Evolutionary conservation across 2,888 invertebrate genomes (phyloP), one percentile per base, ranked within the genome.

Genomic region (Magallana nippona): DNA sequence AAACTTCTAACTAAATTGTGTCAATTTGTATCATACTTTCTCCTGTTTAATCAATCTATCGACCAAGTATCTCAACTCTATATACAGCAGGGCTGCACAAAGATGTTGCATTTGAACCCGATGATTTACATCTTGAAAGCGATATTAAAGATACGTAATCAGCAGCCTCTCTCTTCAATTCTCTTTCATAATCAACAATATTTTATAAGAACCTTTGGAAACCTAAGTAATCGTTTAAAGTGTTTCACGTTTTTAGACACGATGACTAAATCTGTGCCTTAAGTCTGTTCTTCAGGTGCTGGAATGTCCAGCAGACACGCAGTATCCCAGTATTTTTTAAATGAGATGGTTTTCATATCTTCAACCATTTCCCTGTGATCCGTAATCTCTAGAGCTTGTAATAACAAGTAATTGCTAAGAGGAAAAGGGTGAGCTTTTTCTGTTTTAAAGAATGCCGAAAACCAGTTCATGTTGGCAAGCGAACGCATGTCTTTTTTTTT

Each of bases 181-280:
- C 71, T n/a, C 13, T 10, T 79, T 79, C 79, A 27, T 11, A 79
- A 27, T 57, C 57, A 22, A 55, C 79, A 55, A 79, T 22, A 27
- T 19, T 2, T 11, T 19, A 11, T 17, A 8, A 58, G 57, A 19
- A 79, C 57, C 13, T 27, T 22, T 10, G 58, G 57, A 56, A 79
- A 79, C 11, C 79, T 19, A 15, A 57, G 8, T 10, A 79, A 19
- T 15, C 79, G 79, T n/a, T 79, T 79, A 27, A 57, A 56, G 22
- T 79, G 10, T 27, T 27, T 56, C 17, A 57, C 57, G 15, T 56
- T 79, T n/a, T 79, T 79, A 10, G 79, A 56, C 19, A 79, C 57
- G 17, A 27, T 56, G 10, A 27, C 79, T 19, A 79, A 22, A 79
- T 79, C 79, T 19, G 55, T 55, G 19, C 19, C 57, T 22, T 27